Evolutionary conservation across 30 jellyfish, hydroid and myxozoan genomes (phyloP).

Genomic region (Aurelia coerulea): DNA sequence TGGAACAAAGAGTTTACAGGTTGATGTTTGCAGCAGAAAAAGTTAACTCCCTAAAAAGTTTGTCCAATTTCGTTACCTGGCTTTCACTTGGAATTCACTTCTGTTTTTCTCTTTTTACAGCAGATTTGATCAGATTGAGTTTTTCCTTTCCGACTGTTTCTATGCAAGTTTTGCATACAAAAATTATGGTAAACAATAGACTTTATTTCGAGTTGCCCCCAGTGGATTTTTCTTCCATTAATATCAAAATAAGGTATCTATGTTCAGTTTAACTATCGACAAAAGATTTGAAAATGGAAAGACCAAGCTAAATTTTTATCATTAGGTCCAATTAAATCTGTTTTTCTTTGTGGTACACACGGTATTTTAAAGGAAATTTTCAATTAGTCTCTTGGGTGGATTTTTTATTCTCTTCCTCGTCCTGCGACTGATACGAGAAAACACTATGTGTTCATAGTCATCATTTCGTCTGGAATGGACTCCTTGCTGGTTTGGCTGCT

Average conservation of each 20-base stretch:
- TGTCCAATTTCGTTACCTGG: no score
- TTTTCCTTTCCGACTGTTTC: no score
- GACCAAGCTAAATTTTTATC: background rate
- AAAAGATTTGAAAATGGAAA: background rate
- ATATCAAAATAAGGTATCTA: background rate
- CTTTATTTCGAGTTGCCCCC: no score
- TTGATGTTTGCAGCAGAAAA: no score
- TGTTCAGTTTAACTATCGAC: background rate
- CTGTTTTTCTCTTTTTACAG: no score
- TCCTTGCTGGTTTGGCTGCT: slow-evolving; percentile 2
- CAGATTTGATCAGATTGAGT: no score
- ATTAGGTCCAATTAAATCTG: background rate
- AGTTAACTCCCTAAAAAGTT: no score
- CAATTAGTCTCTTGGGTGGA: background rate
- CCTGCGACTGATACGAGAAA: background rate
- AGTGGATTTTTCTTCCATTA: no score
- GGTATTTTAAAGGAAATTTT: background rate
- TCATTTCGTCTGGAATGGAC: background rate
- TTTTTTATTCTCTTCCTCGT: background rate
- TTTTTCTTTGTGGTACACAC: background rate
- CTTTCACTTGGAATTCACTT: no score
- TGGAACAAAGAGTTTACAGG: no score
- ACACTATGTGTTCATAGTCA: background rate
- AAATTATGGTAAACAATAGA: no score
- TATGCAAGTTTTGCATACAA: no score